Evolutionary conservation across 2,888 invertebrate species (phyloP).

Genomic region (Drosophila longiperda): DNA sequence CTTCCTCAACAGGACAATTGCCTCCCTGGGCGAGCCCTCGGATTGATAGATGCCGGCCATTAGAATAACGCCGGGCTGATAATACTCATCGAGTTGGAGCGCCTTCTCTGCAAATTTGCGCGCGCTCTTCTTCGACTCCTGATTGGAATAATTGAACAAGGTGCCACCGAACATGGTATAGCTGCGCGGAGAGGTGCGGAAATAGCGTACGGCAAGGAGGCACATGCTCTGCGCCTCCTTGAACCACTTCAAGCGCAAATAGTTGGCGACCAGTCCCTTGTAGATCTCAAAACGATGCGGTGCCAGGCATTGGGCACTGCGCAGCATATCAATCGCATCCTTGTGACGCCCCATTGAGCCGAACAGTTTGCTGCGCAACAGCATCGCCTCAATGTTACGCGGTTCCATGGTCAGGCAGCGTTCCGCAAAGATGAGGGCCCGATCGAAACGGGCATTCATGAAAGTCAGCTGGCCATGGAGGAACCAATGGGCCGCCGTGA

Average conservation of each 20-base stretch:
- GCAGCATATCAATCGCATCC: conserved; percentile 80
- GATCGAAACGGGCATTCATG: conserved; percentile 87
- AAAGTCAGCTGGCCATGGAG: conserved; percentile 90
- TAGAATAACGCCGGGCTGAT: conserved; percentile 90
- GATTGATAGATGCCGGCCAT: conserved; percentile 90
- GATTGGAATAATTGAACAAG: conserved; percentile 87
- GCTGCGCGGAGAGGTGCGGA: conserved; percentile 90
- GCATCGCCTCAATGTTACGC: conserved; percentile 89
- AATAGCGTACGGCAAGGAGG: conserved; percentile 89
- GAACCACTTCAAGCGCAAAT: conserved; percentile 88
- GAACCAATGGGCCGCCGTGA: conserved; percentile 90
- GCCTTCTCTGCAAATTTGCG: conserved; percentile 90
- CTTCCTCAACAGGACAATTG: conserved; percentile 88
- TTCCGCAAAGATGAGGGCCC: conserved; percentile 90
- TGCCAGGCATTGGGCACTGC: conserved; percentile 78
- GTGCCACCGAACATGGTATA: conserved; percentile 91
- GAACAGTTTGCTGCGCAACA: conserved; percentile 87
- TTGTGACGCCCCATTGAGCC: conserved; percentile 77
- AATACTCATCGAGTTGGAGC: conserved; percentile 89
- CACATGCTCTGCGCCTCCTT: conserved; percentile 91
- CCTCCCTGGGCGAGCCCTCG: conserved; percentile 88
- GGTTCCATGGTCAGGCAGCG: conserved; percentile 89
- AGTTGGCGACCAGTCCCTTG: conserved; percentile 91
- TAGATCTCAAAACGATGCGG: conserved; percentile 88
- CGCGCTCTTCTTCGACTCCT: conserved; percentile 86